Percentiles rank a stretch among this genome's conserved stretches.
Evolutionary conservation across 2,888 invertebrate genomes (phyloP).

Genomic region (Crossocerus cetratus): DNA sequence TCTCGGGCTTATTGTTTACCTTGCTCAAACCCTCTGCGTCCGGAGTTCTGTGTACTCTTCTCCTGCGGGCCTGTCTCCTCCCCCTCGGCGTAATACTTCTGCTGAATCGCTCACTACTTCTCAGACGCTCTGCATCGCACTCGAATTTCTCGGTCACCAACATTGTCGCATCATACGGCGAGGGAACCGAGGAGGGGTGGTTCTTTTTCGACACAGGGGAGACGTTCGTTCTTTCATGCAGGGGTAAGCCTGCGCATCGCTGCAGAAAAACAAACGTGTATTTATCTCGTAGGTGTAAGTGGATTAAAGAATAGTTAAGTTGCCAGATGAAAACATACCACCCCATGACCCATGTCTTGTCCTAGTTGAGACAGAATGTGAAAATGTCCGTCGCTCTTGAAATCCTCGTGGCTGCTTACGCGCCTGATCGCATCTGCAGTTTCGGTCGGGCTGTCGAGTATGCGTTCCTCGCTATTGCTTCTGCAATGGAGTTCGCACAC

Average conservation of each 20-base stretch:
- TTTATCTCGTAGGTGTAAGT: too few relatives aligned
- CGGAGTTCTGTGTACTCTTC: constrained; percentile 64
- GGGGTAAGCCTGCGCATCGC: constrained; percentile 71
- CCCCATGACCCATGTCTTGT: constrained; percentile 75
- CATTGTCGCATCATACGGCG: constrained; percentile 66
- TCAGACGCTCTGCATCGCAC: constrained; percentile 81
- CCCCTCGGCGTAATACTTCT: constrained; percentile 81
- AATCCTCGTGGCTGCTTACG: constrained; percentile 83
- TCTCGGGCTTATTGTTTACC: constrained; percentile 47
- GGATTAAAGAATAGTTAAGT: too few relatives aligned
- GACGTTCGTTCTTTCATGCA: constrained; percentile 74
- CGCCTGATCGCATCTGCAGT: constrained; percentile 74
- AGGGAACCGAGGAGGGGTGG: constrained; percentile 61
- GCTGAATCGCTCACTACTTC: constrained; percentile 83
- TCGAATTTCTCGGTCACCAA: constrained; percentile 76
- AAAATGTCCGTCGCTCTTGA: constrained; percentile 74
- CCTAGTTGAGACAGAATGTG: constrained; percentile 69
- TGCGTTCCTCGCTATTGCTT: constrained; percentile 74
- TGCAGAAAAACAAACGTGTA: constrained; percentile 36
- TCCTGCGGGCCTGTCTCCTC: constrained; percentile 75
- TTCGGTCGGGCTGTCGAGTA: constrained; percentile 67
- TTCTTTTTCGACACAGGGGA: constrained; percentile 70
- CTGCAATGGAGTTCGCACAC: constrained; percentile 46
- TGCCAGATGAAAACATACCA: constrained; percentile 63
- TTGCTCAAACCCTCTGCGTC: constrained; percentile 69